Percentiles rank a stretch among this genome's conserved stretches.
Conservation (phyloP, 2,113 vertebrate species). For the Centropus unirufus region DNA sequence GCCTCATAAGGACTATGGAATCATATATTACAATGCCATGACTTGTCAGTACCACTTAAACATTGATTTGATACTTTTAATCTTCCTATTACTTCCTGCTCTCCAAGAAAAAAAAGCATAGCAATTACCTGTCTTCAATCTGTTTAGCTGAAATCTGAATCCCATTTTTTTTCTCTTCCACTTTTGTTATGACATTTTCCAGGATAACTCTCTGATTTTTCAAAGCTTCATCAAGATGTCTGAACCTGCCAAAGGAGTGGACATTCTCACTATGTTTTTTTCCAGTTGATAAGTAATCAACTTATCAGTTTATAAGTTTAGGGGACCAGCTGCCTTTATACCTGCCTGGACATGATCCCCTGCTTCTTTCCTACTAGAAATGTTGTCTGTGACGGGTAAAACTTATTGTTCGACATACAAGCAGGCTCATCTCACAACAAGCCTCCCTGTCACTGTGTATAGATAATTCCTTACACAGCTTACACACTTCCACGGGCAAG, state of each 20-base stretch:
- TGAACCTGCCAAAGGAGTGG: slow-evolving; percentile 70
- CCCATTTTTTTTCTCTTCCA: slow-evolving; percentile 81
- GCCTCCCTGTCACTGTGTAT: not conserved
- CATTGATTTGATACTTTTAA: not conserved
- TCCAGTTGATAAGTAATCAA: not conserved
- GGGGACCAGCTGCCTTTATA: not conserved
- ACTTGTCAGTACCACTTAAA: not conserved
- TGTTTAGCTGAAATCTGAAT: slow-evolving; percentile 80
- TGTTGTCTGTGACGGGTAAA: not conserved
- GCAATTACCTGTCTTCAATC: slow-evolving; percentile 81
- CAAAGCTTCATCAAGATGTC: slow-evolving; percentile 80
- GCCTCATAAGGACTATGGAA: not conserved
- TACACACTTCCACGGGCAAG: not conserved
- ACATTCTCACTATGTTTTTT: not conserved
- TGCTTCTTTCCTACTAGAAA: not conserved
- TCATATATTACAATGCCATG: not conserved
- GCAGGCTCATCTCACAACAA: not conserved
- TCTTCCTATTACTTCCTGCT: not conserved
- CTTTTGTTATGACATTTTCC: slow-evolving; percentile 79
- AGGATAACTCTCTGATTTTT: slow-evolving; percentile 80
- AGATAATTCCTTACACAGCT: not conserved
- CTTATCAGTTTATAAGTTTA: not conserved
- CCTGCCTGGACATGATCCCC: not conserved
- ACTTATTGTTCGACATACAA: not conserved
- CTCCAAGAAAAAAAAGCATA: not conserved